Percentiles rank a stretch among this genome's conserved stretches.
Evolutionary conservation across 2,797 vertebrate species (phyloP).

Genomic region (Diplodus sargus): DNA sequence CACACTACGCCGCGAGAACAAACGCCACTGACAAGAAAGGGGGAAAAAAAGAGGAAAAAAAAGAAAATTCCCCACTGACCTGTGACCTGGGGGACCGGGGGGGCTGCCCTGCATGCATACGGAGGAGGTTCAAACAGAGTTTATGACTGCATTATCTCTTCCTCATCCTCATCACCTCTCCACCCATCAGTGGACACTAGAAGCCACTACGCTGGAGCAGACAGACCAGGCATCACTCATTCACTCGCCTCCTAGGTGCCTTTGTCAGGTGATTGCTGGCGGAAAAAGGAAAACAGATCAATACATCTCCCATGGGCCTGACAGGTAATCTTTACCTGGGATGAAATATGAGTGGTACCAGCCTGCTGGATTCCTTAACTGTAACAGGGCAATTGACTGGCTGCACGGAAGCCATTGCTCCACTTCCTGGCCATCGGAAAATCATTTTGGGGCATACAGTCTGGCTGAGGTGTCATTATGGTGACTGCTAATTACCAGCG

Average conservation of each 20-base stretch:
- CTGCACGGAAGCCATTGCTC: constrained; percentile 70
- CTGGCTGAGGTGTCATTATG: constrained; percentile 70
- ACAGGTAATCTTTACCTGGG: constrained; percentile 91
- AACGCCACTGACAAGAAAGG: constrained; percentile 59
- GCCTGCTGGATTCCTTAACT: constrained; percentile 87
- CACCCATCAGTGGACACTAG: constrained; percentile 80
- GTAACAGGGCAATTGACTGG: constrained; percentile 87
- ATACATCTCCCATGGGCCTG: constrained; percentile 89
- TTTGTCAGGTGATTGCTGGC: constrained; percentile 90
- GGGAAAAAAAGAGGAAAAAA: constrained; percentile 14
- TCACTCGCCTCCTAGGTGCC: constrained; percentile 86
- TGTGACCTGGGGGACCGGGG: constrained; percentile 61
- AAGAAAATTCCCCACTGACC: constrained; percentile 68
- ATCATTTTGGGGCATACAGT: constrained; percentile 75
- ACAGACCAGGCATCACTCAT: constrained; percentile 86
- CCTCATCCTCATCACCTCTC: constrained; percentile 71
- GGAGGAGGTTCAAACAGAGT: constrained; percentile 82
- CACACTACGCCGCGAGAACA: constrained; percentile 57
- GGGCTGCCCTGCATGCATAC: constrained; percentile 67
- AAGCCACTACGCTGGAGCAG: constrained; percentile 71
- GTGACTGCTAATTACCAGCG: constrained; percentile 81
- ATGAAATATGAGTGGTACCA: constrained; percentile 88
- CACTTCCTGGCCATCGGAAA: constrained; percentile 81
- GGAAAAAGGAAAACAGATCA: constrained; percentile 91
- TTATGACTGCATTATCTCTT: constrained; percentile 82